Evolutionary conservation across 2,888 invertebrate genomes (phyloP), one percentile per base, ranked within the genome.

Genomic region (Nemotelus pantherinus): DNA sequence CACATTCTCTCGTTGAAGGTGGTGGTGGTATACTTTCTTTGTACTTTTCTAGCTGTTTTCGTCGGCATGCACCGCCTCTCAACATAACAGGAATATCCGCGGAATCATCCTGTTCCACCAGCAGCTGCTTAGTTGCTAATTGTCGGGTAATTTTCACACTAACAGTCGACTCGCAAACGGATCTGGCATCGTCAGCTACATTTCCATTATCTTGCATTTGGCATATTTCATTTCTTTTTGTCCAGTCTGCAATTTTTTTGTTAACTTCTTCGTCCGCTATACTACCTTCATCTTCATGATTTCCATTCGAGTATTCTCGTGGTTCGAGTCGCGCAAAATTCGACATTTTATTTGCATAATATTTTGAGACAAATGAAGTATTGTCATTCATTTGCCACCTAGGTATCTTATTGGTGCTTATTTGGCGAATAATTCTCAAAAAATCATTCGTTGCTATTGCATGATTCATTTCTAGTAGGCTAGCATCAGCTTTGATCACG

Each of bases 191-290:
- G 60, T 71, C 76, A 45, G 64, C 72, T n/a, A 64, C 47, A 1
- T 39, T 39, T 60, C 58, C 47, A 3, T 70, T 39, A 2, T 47
- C 60, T n/a, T 72, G n/a, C 1, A 43, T 3, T 50, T 67, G 50
- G n/a, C 58, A 53, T 48, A 45, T 50, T 44, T 64, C 3, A 53
- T 79, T 79, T 39, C 77, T 48, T 47, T 60, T 7, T 25, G 77
- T 64, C 79, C 79, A 79, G 57, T 79, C 79, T 1, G 50, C 48
- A n/a, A 79, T 74, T 58, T 79, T 79, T 10, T 75, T 45, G 7
- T 72, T 60, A 43, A 78, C 53, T 50, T 71, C 70, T 7, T 70
- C 55, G 3, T 55, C 3, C n/a, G 57, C 60, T 2, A n/a, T 6
- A 70, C 39, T n/a, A 3, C 2, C 43, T 70, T 43, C 55, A 2